Conservation (phyloP, 92 coral and sea anemone genomes). For the Virgularia gustaviana region DNA sequence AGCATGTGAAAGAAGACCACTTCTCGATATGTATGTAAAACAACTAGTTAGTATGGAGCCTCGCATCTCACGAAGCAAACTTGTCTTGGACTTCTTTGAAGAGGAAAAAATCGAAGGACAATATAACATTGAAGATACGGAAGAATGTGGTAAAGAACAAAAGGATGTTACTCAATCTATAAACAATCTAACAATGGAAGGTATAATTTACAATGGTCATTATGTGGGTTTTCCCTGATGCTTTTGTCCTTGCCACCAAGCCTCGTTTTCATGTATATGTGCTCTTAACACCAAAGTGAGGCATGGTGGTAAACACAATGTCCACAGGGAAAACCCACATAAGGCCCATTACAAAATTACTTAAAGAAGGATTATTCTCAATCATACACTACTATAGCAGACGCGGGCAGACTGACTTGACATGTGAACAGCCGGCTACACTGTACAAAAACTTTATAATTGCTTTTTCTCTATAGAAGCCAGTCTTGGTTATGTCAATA, state of each 20-base stretch:
- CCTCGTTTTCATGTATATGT: too few species aligned
- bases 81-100: constrained; percentile 62
- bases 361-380: too few species aligned
- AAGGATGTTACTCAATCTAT: background rate
- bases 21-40: constrained; percentile 60
- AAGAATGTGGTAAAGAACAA: background rate
- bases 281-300: too few species aligned
- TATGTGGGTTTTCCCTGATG: too few species aligned
- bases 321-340: too few species aligned
- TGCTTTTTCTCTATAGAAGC: background rate
- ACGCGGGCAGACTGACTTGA: too few species aligned
- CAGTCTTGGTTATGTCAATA: constrained; percentile 18
- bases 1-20: constrained; percentile 71
- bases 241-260: too few species aligned
- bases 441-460: background rate
- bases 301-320: too few species aligned
- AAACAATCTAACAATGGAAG: background rate
- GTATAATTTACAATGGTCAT: too few species aligned
- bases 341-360: too few species aligned
- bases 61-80: constrained; percentile 54
- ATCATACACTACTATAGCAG: too few species aligned
- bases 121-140: background rate
- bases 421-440: too few species aligned
- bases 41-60: constrained; percentile 49
- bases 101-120: constrained; percentile 35